Evolutionary conservation across 1,140 invertebrate species (phyloP), one percentile per base, ranked within the genome.

Genomic region (Philaenus spumarius): DNA sequence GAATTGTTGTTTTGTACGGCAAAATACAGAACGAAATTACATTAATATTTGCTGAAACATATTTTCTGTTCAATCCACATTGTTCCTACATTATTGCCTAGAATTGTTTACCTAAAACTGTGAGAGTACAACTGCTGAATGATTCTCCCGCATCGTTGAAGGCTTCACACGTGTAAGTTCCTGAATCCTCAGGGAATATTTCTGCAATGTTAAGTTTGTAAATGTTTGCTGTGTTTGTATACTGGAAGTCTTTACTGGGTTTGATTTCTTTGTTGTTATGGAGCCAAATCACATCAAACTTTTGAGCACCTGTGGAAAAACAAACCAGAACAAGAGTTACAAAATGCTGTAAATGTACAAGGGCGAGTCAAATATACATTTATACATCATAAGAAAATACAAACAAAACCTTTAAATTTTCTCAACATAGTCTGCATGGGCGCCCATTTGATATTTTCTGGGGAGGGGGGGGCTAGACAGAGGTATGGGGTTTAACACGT

Each of bases 191-290:
- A 4, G 93, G 93, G 82, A 94, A 95, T 67, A 97, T 93, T 72
- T 97, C 93, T 15, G 90, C 85, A 61, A 97, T 96, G 61, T 87
- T 81, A 58, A 97, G 73, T 68, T 91, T 92, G 74, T 95, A 90
- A 57, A 88, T 88, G 71, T 95, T 93, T 1, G 91, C 93, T 69
- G 91, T 87, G 67, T 83, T 91, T 19, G 87, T 84, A 69, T 95
- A 96, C 69, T 91, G 84, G 81, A 98, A 97, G 75, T 97, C 94
- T 75, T 95, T 96, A 70, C 89, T 93, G 0, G 93, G 89, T 73
- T 94, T 95, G 65, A 98, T 95, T 73, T 96, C 92, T 72, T 95
- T 95, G 73, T 95, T 94, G 70, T 96, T 95, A 73, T 96, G 93
- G 42, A 97, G 78, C 95, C 95, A 98, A 45, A 93, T 80, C 1